These are phyloP conservation scores for Acanthosepion lycidas DNA, from an alignment of 2,888 invertebrate species.

Conservation along the genomic window DNA sequence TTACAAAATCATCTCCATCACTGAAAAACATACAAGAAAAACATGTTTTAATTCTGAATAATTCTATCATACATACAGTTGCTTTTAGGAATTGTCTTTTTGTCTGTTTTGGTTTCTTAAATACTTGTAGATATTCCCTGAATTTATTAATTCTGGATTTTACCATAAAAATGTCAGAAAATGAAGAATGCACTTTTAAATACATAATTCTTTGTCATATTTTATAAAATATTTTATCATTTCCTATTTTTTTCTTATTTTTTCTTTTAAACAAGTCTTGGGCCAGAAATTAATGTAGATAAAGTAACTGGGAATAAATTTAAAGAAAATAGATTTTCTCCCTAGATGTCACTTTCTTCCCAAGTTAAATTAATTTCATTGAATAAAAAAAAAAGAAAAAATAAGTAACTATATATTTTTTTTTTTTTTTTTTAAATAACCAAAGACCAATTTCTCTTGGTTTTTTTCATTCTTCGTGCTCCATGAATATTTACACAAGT, in stretches of 20 bases:
- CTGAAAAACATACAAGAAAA: neutral
- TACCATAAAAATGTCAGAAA: neutral
- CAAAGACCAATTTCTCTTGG: neutral
- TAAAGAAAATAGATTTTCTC: neutral
- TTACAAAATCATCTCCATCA: neutral
- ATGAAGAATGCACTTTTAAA: neutral
- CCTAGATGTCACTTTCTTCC: neutral
- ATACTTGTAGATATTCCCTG: neutral
- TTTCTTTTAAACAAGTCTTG: neutral
- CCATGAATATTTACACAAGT: neutral
- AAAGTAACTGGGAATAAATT: neutral
- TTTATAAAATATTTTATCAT: neutral
- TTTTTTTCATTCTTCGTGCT: neutral
- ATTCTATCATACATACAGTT: neutral
- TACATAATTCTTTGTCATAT: neutral
- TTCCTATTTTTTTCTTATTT: neutral
- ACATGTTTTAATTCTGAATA: constrained; percentile 4
- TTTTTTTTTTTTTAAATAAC: neutral
- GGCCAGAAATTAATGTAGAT: neutral
- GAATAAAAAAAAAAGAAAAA: neutral
- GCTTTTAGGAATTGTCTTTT: neutral
- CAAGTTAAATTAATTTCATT: neutral
- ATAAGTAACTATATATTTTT: neutral
- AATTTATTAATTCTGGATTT: constrained; percentile 20
- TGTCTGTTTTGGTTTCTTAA: neutral